Base-by-base conservation (phyloP, 1,140 invertebrate species). In the Agrypnia vestita region DNA sequence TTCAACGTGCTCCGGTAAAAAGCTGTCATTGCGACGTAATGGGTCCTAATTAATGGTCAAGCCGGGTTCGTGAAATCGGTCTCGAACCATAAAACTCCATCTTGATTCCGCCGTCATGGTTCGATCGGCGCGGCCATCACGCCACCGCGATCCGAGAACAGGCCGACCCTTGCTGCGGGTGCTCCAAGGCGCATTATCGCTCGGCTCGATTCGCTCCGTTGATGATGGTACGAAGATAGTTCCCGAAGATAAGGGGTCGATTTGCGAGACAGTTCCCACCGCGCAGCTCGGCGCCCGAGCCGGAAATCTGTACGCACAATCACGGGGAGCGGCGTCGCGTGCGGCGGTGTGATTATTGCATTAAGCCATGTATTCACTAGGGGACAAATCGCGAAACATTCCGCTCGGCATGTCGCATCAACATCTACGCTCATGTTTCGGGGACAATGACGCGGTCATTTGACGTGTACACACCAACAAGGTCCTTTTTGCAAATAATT, bases 221-320 rank as follows among this genome's bases (percentile, higher is more conserved):
- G 61, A 35, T 25, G 10, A 13, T 64, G 61, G 59, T 64, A 64
- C n/a, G 61, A 44, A 64, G 61, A 64, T 64, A 64, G 11, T 64
- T 64, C 7, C 12, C 19, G 25, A 35, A 64, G 61, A 64, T 64
- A 64, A 64, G 61, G 25, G 61, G 61, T 43, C 61, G 61, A 43
- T 25, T 25, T 43, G 35, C 61, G 35, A 43, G 35, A 35, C 19
- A 25, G 21, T 59, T 19, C 55, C 21, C 21, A 9, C 55, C 55
- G 9, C 15, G 1, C 17, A 59, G 21, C 55, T 17, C 21, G 4
- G 3, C 7, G 21, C 9, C 17, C 55, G 19, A 9, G 9, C n/a
- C 15, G 11, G 15, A 11, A 11, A 59, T 59, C 55, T 59, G 8
- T 59, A 59, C 55, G 55, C 55, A 59, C 3, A 56, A 35, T 35